Conservation (phyloP, 1,140 invertebrate genomes). For the Stratiolaelaps scimitus region DNA sequence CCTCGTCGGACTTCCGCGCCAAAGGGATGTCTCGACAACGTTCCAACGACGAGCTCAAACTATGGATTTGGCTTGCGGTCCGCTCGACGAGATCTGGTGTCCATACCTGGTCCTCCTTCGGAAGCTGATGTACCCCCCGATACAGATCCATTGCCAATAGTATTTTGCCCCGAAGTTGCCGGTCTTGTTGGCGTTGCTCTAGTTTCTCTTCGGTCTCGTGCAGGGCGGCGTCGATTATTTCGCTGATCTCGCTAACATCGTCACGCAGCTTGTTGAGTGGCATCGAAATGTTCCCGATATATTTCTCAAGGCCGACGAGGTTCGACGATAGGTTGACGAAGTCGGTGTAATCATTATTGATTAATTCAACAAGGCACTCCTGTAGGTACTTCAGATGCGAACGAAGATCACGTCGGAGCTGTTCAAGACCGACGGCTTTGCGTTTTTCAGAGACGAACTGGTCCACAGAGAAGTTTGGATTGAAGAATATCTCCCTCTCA, state of each 20-base stretch:
- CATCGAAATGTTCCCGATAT: slow-evolving; percentile 60
- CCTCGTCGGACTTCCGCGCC: slow-evolving; percentile 4
- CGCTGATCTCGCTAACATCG: slow-evolving; percentile 52
- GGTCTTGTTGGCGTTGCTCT: slow-evolving; percentile 13
- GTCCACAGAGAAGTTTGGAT: slow-evolving; percentile 70
- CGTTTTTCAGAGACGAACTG: slow-evolving; percentile 72
- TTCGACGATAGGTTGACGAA: slow-evolving; percentile 92
- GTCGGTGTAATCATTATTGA: slow-evolving; percentile 92
- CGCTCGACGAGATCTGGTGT: slow-evolving; percentile 18
- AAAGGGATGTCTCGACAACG: background rate
- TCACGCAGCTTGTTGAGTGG: slow-evolving; percentile 63
- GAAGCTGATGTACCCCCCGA: slow-evolving; percentile 5
- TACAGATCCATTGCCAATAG: slow-evolving; percentile 29
- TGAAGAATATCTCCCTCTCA: slow-evolving; percentile 33
- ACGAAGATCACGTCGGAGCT: slow-evolving; percentile 73
- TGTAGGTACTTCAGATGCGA: slow-evolving; percentile 75
- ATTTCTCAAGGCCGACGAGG: slow-evolving; percentile 74
- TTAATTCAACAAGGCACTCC: slow-evolving; percentile 85
- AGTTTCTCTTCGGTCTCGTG: slow-evolving; percentile 24
- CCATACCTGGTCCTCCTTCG: background rate
- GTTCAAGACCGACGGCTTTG: slow-evolving; percentile 64
- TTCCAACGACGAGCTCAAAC: background rate
- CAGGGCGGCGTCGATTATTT: slow-evolving; percentile 6
- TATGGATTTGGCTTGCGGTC: slow-evolving; percentile 13
- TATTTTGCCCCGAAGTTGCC: slow-evolving; percentile 19